phyloP scores from a whole-genome alignment of 1,140 invertebrate genomes.

The Mercenaria mercenaria region DNA sequence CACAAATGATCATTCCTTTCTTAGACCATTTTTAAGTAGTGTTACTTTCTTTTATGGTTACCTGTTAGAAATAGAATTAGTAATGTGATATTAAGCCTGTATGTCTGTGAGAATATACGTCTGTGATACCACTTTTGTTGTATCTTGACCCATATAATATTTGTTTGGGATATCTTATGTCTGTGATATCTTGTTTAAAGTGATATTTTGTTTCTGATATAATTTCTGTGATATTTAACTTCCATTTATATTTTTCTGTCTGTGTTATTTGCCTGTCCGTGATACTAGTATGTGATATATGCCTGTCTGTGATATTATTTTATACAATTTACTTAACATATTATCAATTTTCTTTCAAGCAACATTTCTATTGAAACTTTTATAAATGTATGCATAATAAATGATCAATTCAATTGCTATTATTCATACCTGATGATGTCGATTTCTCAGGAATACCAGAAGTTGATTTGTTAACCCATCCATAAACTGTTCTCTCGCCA shows the following conservation, averaged over 20 bases:
- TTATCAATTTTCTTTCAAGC: not conserved
- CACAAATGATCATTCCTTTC: too few species aligned
- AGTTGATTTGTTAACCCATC: conserved; percentile 16
- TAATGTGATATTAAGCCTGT: not conserved
- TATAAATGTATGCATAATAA: conserved; percentile 1
- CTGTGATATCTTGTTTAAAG: not conserved
- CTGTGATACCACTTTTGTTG: not conserved
- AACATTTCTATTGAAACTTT: not conserved
- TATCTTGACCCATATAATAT: not conserved
- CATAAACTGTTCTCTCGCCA: conserved; percentile 15
- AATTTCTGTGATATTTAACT: not conserved
- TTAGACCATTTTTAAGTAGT: too few species aligned
- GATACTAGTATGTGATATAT: not conserved
- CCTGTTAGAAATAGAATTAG: not conserved
- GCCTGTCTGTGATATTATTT: not conserved
- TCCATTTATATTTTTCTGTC: not conserved
- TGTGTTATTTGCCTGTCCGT: not conserved
- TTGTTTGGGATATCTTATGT: too few species aligned
- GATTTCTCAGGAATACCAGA: conserved; percentile 18
- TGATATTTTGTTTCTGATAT: not conserved
- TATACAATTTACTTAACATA: not conserved
- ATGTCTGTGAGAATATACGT: not conserved
- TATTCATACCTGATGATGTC: not conserved
- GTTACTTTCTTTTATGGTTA: not conserved
- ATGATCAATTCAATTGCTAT: not conserved